Evolutionary conservation across 37 sponge, comb jelly and placozoan genomes (phyloP), one percentile per base, ranked within the genome.

Genomic region (Cliona cf. orientalis): DNA sequence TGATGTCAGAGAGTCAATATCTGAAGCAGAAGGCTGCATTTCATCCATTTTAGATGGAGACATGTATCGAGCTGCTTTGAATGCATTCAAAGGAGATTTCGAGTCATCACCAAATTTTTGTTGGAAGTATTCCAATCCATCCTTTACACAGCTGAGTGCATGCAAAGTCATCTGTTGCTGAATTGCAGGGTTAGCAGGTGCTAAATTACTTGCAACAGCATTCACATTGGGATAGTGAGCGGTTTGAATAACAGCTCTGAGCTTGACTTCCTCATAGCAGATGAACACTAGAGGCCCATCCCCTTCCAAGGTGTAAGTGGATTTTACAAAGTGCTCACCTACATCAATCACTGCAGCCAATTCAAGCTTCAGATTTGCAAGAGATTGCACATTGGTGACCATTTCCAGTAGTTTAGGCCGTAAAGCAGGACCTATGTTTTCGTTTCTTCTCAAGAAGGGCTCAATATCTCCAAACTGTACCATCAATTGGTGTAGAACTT

Each of bases 401-500:
- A 89, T 31, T 7, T 38, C 28, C 14, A 89, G 83, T 31, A 89
- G 66, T 69, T 78, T 89, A 37, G 90, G 75, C 40, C 84, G 59
- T 25, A 63, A 9, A 23, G 80, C 21, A 60, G 90, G 74, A 49
- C 80, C 79, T 23, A 82, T 55, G 53, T 83, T 80, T 29, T 42
- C 17, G 69, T 89, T 83, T 26, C 69, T 11, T 41, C 63, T 28
- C 26, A 89, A 58, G 69, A 83, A 83, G 9, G 83, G 80, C 43
- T 56, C 57, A 43, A 89, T 37, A 53, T 89, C 79, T 23, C 84
- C 90, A 72, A 89, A 89, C 59, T 83, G 75, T 5, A 66, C 45
- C 67, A 82, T 44, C 53, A 89, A 6, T 42, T 89, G 84, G 9
- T 78, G n/a, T 34, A 70, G 28, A 39, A 86, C 58, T 45, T 82